Evolutionary conservation across 1,140 invertebrate genomes (phyloP), one percentile per base, ranked within the genome.

Genomic region (Calosoma granatense): DNA sequence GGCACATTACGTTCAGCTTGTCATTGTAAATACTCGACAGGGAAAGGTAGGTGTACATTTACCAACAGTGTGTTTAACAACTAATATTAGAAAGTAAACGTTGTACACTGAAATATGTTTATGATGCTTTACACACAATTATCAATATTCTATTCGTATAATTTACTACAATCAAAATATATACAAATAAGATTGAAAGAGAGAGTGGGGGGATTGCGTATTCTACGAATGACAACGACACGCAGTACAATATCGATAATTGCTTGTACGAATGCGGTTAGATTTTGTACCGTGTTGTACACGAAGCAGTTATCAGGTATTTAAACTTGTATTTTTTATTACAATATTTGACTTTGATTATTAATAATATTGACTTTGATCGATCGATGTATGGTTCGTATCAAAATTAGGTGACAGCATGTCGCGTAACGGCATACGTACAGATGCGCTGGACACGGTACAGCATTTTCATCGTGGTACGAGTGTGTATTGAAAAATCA

Each of bases 281-380:
- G 41, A 47, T 47, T 47, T 47, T 47, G 9, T 47, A 47, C 3
- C 41, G 17, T 47, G 41, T 47, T 47, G 17, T 47, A 47, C 41
- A 47, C 6, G 17, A 47, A 17, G 6, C 15, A 9, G 9, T 12
- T 17, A 47, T 47, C 9, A 47, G 17, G 41, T 47, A 47, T 47
- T 47, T 47, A 47, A 47, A 17, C 41, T 47, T 47, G 15, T 47
- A 47, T 47, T 47, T 9, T 17, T 47, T 47, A 9, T 12, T 47
- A 12, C 15, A 47, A 47, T 47, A 47, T 20, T 60, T 60, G 65
- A 67, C 60, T 66, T 63, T 64, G 66, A 67, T 68, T 65, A 65
- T 65, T 65, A 68, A 65, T 65, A 65, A 59, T 64, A 64, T 64
- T 67, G 66, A 68, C 66, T 64, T 66, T 68, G 66, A 68, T 68